Conservation (phyloP, 2,113 vertebrate species). For the Dendropsophus ebraccatus region DNA sequence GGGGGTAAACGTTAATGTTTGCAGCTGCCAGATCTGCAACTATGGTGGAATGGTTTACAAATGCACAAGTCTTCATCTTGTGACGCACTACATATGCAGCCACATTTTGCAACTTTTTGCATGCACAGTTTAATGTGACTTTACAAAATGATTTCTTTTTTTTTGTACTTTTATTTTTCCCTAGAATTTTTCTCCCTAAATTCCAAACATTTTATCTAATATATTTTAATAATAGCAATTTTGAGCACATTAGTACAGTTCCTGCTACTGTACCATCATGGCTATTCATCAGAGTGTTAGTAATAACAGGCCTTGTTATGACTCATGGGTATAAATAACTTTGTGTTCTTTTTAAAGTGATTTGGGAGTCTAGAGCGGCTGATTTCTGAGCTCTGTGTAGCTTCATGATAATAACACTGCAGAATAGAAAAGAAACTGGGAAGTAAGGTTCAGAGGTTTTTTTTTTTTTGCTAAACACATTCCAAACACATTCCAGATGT, state of each 20-base stretch:
- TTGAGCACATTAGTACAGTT: neutral
- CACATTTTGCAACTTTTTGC: neutral
- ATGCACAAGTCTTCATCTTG: neutral
- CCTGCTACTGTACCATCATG: neutral
- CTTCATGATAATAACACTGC: too few species aligned
- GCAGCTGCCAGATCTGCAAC: neutral
- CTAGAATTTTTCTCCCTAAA: neutral
- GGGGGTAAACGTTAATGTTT: neutral
- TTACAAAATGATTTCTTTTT: neutral
- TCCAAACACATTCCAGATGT: too few species aligned
- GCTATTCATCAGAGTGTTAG: constrained; percentile 2
- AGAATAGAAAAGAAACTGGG: neutral
- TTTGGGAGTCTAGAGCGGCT: neutral
- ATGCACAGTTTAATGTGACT: neutral
- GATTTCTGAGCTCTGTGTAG: neutral
- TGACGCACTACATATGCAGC: neutral
- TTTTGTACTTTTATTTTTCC: neutral
- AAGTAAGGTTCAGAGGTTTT: too few species aligned
- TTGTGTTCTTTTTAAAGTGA: neutral
- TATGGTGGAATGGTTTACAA: neutral
- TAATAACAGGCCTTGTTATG: constrained; percentile 10
- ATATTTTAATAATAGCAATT: constrained; percentile 25
- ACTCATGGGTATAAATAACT: neutral
- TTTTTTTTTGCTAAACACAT: too few species aligned
- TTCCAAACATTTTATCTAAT: too few species aligned